Evolutionary conservation across 2,888 invertebrate species (phyloP), one percentile per base, ranked within the genome.

Genomic region (Drosophila barbarae): DNA sequence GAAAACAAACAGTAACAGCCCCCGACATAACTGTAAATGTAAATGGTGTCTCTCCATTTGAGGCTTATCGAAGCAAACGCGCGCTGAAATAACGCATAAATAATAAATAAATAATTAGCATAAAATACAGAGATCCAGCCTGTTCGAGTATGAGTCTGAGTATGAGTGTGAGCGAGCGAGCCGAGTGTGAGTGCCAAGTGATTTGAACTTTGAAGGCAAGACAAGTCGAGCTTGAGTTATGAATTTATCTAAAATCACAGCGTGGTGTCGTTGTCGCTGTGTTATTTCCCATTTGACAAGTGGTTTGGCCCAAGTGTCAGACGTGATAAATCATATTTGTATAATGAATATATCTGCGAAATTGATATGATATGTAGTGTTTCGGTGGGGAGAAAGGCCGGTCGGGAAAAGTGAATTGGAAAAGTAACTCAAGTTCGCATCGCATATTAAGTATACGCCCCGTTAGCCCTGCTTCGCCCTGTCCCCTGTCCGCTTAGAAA

Each of bases 201-300:
- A 81, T 80, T 81, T 84, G 85, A 84, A 84, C 83, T 84, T 77
- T 85, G 83, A 84, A 85, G 85, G 83, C 77, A 84, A 85, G 84
- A 84, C 85, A 84, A 84, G 85, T 85, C 67, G 77, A 71, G 80
- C 69, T 73, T 76, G 76, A 79, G 80, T 75, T 82, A 77, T 79
- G 81, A 84, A 80, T 84, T 84, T 84, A 81, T 81, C 81, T 81
- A 82, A 81, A 81, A 84, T 82, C 79, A 63, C 82, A 84, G 82
- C 76, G 55, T 82, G 84, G 60, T 64, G 78, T 80, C 78, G 77
- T 68, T 73, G 73, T 78, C 77, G 73, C 60, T 68, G 68, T 68
- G 66, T 56, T 68, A 39, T 75, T 75, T 72, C 60, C 63, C 74
- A 72, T 78, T 81, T 84, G 81, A 81, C 85, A 81, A 84, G 81